Conservation (phyloP, 2,888 invertebrate species). For the Eilema depressum region DNA sequence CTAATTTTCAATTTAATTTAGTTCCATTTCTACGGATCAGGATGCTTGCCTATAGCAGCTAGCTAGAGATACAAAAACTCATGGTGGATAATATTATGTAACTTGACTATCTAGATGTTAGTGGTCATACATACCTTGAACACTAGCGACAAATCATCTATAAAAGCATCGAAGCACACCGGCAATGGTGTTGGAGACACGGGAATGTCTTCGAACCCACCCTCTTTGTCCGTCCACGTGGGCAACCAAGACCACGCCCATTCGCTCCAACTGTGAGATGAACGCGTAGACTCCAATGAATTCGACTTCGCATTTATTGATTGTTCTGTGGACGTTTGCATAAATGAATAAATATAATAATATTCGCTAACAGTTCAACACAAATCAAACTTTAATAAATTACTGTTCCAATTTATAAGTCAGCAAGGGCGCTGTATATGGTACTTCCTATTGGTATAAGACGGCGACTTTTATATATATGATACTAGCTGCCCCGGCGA, state of each 20-base stretch:
- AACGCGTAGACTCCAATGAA: constrained; percentile 62
- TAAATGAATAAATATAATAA: neutral
- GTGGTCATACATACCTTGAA: constrained; percentile 65
- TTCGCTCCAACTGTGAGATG: constrained; percentile 74
- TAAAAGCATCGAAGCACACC: constrained; percentile 63
- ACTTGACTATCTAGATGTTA: neutral
- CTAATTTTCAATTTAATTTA: too few relatives aligned
- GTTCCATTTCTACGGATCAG: too few relatives aligned
- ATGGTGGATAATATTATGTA: neutral
- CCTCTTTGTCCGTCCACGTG: constrained; percentile 64
- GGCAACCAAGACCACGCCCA: constrained; percentile 85
- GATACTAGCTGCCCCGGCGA: too few relatives aligned
- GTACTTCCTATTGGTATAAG: too few relatives aligned
- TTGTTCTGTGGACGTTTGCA: constrained; percentile 3
- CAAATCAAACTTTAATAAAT: neutral
- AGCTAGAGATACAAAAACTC: neutral
- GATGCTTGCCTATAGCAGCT: neutral
- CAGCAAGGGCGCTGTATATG: too few relatives aligned
- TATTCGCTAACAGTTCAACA: neutral
- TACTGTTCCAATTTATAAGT: too few relatives aligned
- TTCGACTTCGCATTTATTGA: neutral
- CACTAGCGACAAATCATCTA: constrained; percentile 69
- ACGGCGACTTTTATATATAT: too few relatives aligned
- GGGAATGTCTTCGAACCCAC: constrained; percentile 60
- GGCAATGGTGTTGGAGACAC: constrained; percentile 63